Base-by-base conservation (phyloP, 2,113 vertebrate species). In the Rhombomys opimus region DNA sequence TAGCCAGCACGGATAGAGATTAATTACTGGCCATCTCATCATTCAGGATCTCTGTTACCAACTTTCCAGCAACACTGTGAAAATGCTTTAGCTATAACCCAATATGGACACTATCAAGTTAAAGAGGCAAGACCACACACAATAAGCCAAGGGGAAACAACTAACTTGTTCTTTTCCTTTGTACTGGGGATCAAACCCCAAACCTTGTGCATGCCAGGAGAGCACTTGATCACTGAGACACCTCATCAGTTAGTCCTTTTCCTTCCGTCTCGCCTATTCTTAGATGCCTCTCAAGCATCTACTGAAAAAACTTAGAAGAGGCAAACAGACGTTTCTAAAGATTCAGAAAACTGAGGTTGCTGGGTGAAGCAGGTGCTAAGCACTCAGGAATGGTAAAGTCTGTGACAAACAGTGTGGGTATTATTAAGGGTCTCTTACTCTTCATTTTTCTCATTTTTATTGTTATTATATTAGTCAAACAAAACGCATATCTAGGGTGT, bases 241-340 rank as follows among this genome's bases (percentile, higher is more conserved):
- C 10, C 6, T 10, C 10, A 0, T 38, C 20, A 18, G 70, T 18
- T 22, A 20, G 25, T 30, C 57, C 61, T 12, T 90, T 59, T 30
- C 46, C 46, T 90, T 92, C 25, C 23, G n/a, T 54, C 46, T n/a
- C 30, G 7, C 22, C n/a, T 67, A 22, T 7, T 97, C 23, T 90
- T 92, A 86, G 38, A 18, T 50, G 57, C 27, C 86, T 46, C 8
- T 77, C 13, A 95, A 67, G 14, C 27, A 54, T 70, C 78, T 32
- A 89, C 10, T 93, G 59, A 96, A 23, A n/a, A 93, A 73, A 84
- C 10, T n/a, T 78, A 50, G 68, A 18, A 85, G 27, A 22, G 14
- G n/a, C 2, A 80, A 91, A 85, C 70, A 88, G n/a, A 93, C 38
- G 67, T 77, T 67, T 57, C n/a, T 93, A 35, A 94, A 38, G 38